Percentiles rank a stretch among this genome's conserved stretches.
These are phyloP conservation scores for Styela clava DNA, from an alignment of 23 tunicate species.

Conservation along the genomic window DNA sequence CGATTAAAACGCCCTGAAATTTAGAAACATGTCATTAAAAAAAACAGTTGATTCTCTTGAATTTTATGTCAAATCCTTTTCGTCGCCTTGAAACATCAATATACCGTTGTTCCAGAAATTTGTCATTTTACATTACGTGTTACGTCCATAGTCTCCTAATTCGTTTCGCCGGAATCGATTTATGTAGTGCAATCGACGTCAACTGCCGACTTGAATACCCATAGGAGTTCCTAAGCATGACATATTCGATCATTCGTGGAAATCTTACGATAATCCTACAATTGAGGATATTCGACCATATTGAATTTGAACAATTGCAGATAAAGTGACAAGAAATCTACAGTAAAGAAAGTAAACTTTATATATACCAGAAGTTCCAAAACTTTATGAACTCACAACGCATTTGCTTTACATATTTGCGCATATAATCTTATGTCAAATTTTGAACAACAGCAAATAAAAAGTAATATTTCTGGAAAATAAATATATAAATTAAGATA, in stretches of 20 bases:
- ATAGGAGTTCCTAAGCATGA: not conserved
- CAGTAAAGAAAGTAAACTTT: not conserved
- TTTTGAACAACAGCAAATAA: no score
- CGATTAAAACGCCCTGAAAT: not conserved
- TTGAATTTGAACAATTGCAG: not conserved
- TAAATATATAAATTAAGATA: no score
- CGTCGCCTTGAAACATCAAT: no score
- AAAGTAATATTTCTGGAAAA: no score
- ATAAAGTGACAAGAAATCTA: not conserved
- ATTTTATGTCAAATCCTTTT: no score
- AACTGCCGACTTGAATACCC: not conserved
- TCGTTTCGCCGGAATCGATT: not conserved
- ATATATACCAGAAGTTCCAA: not conserved
- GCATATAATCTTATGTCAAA: no score
- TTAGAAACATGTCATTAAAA: no score
- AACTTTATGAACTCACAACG: no score
- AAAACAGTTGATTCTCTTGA: not conserved
- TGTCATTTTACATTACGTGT: not conserved
- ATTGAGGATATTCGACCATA: not conserved
- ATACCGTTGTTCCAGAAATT: not conserved
- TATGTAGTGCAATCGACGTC: not conserved
- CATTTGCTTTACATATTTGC: no score
- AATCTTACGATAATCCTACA: not conserved
- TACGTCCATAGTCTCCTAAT: not conserved
- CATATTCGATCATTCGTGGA: not conserved